Percentiles rank a stretch among this genome's conserved stretches.
phyloP scores from a whole-genome alignment of 2,888 invertebrate species.

The Latheticus oryzae region DNA sequence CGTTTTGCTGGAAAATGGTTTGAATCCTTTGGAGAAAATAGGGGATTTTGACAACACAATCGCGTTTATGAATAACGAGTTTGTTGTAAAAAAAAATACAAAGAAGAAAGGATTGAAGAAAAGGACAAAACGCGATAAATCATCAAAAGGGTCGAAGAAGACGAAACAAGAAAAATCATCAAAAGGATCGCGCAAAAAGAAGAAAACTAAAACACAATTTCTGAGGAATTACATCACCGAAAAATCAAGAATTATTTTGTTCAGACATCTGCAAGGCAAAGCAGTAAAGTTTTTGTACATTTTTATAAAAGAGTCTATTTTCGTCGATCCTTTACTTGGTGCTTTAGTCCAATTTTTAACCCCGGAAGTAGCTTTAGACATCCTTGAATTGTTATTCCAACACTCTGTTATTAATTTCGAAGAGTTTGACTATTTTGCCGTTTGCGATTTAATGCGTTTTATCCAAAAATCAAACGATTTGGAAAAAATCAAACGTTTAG shows the following conservation, averaged over 20 bases:
- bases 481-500: too few species aligned
- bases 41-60: slow-evolving; percentile 55
- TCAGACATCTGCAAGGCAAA: slow-evolving; percentile 48
- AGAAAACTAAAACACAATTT: slow-evolving; percentile 6
- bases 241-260: slow-evolving; percentile 47
- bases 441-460: slow-evolving; percentile 44
- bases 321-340: slow-evolving; percentile 46
- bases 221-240: slow-evolving; percentile 43
- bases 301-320: slow-evolving; percentile 50
- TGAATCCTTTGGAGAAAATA: slow-evolving; percentile 57
- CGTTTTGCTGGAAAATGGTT: slow-evolving; percentile 49
- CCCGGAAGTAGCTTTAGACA: slow-evolving; percentile 44
- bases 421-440: slow-evolving; percentile 37
- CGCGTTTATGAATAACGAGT: slow-evolving; percentile 52
- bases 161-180: slow-evolving; percentile 3
- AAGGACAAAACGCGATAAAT: too few species aligned
- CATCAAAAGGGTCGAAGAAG: slow-evolving; percentile 20
- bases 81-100: slow-evolving; percentile 22
- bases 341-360: slow-evolving; percentile 53
- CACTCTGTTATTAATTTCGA: slow-evolving; percentile 41
- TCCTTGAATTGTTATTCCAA: slow-evolving; percentile 52
- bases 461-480: slow-evolving; percentile 34
- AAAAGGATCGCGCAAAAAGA: neutral
- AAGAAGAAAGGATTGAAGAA: slow-evolving; percentile 26
- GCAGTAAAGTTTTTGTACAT: slow-evolving; percentile 52